Evolutionary conservation across 2,797 vertebrate species (phyloP).

Genomic region (Neomorphus geoffroyi): DNA sequence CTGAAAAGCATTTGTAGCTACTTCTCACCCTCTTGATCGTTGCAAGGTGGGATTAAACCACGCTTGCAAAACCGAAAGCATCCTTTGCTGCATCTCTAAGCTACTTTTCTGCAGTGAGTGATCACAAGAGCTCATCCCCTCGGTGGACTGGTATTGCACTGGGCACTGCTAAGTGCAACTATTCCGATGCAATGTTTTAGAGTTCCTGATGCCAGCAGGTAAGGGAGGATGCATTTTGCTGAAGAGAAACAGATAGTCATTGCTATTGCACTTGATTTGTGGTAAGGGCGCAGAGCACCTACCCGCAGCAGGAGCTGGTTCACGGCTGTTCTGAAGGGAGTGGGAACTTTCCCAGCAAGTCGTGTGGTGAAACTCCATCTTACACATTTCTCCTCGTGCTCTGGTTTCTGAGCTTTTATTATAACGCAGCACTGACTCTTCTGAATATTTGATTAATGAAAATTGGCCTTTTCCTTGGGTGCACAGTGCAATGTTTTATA

Average conservation of each 20-base stretch:
- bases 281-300: background rate
- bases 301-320: background rate
- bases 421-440: background rate
- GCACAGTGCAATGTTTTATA: constrained; percentile 27
- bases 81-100: background rate
- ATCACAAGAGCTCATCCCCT: background rate
- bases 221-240: background rate
- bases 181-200: background rate
- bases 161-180: background rate
- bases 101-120: background rate
- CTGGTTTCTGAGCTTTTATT: constrained; percentile 19
- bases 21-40: background rate
- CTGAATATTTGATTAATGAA: constrained; percentile 57
- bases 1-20: background rate
- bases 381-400: background rate
- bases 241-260: background rate
- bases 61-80: background rate
- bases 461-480: constrained; percentile 46
- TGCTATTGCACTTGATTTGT: background rate
- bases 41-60: background rate
- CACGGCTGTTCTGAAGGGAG: background rate
- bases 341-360: background rate
- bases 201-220: background rate
- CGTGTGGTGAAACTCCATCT: background rate
- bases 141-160: rapidly evolving